These are phyloP conservation scores for Pangasius mekongensis DNA, from an alignment of 2,797 vertebrate species.

Conservation along the genomic window DNA sequence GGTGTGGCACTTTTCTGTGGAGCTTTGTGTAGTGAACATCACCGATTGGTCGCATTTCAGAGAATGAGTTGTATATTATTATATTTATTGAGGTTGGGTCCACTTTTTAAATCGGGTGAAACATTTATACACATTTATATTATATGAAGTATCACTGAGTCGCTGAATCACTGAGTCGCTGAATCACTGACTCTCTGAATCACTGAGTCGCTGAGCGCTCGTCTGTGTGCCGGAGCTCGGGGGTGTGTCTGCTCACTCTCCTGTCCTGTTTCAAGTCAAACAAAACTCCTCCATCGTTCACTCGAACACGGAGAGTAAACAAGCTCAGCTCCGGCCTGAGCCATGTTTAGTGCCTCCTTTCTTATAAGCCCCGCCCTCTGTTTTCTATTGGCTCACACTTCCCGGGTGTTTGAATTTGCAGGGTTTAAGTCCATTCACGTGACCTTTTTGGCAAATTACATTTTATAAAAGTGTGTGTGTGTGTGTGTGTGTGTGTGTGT, in stretches of 20 bases:
- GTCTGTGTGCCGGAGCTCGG: neutral
- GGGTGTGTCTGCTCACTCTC: neutral
- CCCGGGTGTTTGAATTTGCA: neutral
- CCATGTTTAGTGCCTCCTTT: neutral
- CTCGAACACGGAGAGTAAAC: neutral
- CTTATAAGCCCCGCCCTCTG: neutral
- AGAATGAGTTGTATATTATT: too few relatives aligned
- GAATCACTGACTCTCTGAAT: neutral
- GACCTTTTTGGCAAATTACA: neutral
- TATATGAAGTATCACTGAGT: too few relatives aligned
- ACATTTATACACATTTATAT: too few relatives aligned
- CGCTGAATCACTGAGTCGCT: too few relatives aligned
- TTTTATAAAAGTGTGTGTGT: neutral
- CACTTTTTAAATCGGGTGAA: neutral
- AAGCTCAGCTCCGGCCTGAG: neutral
- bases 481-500: conserved; percentile 4
- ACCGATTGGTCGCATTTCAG: neutral
- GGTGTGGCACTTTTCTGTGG: neutral
- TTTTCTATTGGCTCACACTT: neutral
- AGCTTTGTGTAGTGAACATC: too few relatives aligned
- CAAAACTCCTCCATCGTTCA: neutral
- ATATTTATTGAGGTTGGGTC: neutral
- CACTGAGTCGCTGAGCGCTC: neutral
- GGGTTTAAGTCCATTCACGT: neutral
- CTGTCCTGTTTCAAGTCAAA: neutral